Base-by-base conservation (phyloP, 2,888 invertebrate genomes). In the Gastracanthus pulcherrimus region DNA sequence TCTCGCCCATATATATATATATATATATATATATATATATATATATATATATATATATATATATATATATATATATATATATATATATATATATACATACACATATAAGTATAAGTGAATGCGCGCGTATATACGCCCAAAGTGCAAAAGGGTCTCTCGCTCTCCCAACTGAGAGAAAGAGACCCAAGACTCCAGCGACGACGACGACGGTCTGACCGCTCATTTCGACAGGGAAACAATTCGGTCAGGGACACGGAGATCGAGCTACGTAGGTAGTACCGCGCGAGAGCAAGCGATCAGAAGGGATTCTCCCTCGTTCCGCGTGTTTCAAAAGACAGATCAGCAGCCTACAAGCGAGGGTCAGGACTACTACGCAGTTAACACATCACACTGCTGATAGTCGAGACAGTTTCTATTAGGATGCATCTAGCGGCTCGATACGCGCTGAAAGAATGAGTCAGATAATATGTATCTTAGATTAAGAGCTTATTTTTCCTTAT, bases 321-420 rank as follows among this genome's bases (percentile, higher is more conserved):
- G 86, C 87, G 86, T 85, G 86, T n/a, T n/a, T n/a, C n/a, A n/a
- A n/a, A n/a, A n/a, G n/a, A n/a, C n/a, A n/a, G n/a, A n/a, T 86
- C 85, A 86, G 86, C 85, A 88, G 87, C 88, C 88, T 86, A 87
- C 86, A 88, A 41, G 7, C 7, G 48, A 23, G 51, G 81, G 45
- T 41, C 74, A 38, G 41, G 55, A n/a, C n/a, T n/a, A n/a, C n/a
- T n/a, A n/a, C n/a, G n/a, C n/a, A n/a, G n/a, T n/a, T n/a, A n/a
- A n/a, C n/a, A n/a, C n/a, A n/a, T n/a, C n/a, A n/a, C n/a, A n/a
- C n/a, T n/a, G n/a, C n/a, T n/a, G n/a, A n/a, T n/a, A n/a, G n/a
- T n/a, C n/a, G n/a, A n/a, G n/a, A n/a, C n/a, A n/a, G n/a, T n/a
- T n/a, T n/a, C n/a, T n/a, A n/a, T n/a, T n/a, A n/a, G n/a, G n/a